phyloP scores from a whole-genome alignment of 2,797 vertebrate genomes.

The Rachycentron canadum region DNA sequence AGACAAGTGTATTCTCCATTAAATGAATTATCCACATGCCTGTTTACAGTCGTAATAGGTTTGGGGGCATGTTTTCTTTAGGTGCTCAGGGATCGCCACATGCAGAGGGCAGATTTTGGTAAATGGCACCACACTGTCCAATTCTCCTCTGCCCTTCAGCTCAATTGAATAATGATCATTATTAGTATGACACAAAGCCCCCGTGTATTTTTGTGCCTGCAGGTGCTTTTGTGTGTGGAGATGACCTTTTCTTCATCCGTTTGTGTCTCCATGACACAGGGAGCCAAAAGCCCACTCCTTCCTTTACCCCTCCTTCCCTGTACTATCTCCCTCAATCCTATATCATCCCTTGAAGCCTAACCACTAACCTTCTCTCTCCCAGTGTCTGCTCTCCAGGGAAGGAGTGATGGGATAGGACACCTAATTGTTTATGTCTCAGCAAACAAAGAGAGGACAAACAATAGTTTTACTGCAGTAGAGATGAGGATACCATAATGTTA shows the following conservation, averaged over 20 bases:
- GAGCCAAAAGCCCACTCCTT: conserved; percentile 27
- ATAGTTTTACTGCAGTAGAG: not conserved
- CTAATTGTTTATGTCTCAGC: conserved; percentile 36
- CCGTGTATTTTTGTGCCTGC: conserved; percentile 12
- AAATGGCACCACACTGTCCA: conserved; percentile 47
- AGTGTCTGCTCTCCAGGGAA: conserved; percentile 30
- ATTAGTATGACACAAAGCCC: conserved; percentile 72
- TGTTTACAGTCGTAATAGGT: conserved; percentile 13
- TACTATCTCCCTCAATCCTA: conserved; percentile 30
- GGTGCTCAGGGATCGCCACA: conserved; percentile 10
- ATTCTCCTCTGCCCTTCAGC: conserved; percentile 69
- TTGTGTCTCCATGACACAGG: conserved; percentile 43
- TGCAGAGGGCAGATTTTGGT: conserved; percentile 30
- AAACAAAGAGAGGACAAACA: conserved; percentile 19
- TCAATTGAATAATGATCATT: conserved; percentile 74
- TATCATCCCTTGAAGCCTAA: conserved; percentile 40
- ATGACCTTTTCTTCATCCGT: conserved; percentile 75
- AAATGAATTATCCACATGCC: conserved; percentile 22
- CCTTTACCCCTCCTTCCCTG: conserved; percentile 22
- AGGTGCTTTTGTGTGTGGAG: conserved; percentile 33
- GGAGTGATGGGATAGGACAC: conserved; percentile 24
- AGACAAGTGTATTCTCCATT: conserved; percentile 7
- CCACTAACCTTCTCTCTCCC: conserved; percentile 26
- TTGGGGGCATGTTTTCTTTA: conserved; percentile 8
- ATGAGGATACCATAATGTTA: not conserved